A percentile compares a stretch with the other conserved stretches of the same genome.
These are phyloP conservation scores for Petaurus breviceps DNA, from an alignment of 2,113 vertebrate genomes.

Conservation along the genomic window DNA sequence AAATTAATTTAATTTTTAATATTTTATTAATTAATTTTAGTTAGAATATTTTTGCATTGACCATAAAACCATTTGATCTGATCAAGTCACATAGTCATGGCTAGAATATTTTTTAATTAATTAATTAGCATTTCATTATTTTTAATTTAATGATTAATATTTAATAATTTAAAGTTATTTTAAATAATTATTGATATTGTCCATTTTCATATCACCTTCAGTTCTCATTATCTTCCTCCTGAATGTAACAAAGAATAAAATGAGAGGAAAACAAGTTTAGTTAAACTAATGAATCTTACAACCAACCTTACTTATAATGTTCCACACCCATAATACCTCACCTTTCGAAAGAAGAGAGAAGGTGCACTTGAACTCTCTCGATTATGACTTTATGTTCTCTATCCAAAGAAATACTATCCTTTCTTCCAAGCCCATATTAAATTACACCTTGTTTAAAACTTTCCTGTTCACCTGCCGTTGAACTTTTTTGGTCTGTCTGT, in stretches of 20 bases:
- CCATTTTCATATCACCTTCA: not conserved
- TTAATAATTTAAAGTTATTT: not conserved
- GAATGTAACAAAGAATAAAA: not conserved
- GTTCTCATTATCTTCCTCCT: not conserved
- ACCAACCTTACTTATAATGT: not conserved
- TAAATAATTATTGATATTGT: not conserved
- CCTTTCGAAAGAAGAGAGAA: not conserved
- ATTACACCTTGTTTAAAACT: not conserved
- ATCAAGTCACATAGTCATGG: not conserved
- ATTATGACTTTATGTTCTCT: not conserved
- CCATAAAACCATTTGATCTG: not conserved
- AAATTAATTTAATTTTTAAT: too few species aligned
- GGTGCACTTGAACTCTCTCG: not conserved
- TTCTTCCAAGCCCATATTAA: not conserved
- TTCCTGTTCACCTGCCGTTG: not conserved
- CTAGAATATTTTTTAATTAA: not conserved
- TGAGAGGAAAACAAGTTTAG: not conserved
- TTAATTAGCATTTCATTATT: too few species aligned
- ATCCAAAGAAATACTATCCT: not conserved
- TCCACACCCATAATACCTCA: not conserved
- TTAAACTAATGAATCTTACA: not conserved
- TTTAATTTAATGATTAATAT: not conserved
- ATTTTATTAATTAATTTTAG: too few species aligned
- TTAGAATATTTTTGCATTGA: too few species aligned
- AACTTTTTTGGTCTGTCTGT: not conserved